phyloP scores from a whole-genome alignment of 2,797 vertebrate genomes.

The Esox masquinongy region DNA sequence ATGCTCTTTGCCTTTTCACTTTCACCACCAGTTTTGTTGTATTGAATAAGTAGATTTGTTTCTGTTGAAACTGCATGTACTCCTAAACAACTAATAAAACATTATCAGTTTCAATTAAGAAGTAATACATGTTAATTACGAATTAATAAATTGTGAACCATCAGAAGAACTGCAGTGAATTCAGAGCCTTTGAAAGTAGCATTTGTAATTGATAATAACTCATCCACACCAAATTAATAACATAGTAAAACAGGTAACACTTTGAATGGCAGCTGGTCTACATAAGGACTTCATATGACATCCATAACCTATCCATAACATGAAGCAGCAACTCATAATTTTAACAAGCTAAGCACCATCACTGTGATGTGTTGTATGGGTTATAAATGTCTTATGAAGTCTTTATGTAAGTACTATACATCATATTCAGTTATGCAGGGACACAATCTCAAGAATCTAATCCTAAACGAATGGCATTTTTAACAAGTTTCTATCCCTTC shows the following conservation, averaged over 20 bases:
- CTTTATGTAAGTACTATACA: not conserved
- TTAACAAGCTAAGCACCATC: not conserved
- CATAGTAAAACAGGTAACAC: not conserved
- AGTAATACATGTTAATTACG: conserved; percentile 66
- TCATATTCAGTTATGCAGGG: conserved; percentile 1
- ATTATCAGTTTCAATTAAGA: conserved; percentile 74
- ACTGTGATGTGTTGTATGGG: not conserved
- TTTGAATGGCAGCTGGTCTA: not conserved
- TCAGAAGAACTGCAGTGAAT: conserved; percentile 43
- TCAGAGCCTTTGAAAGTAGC: conserved; percentile 10
- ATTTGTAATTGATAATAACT: conserved; percentile 48
- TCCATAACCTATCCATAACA: not conserved
- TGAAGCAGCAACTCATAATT: not conserved
- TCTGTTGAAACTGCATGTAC: conserved; percentile 65
- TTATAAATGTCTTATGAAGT: not conserved
- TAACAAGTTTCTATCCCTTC: not conserved
- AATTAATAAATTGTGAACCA: conserved; percentile 66
- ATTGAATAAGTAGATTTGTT: conserved; percentile 73
- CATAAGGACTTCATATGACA: not conserved
- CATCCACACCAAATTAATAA: not conserved
- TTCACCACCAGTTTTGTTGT: conserved; percentile 69
- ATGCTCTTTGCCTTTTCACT: conserved; percentile 84
- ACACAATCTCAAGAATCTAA: not conserved
- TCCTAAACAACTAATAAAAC: conserved; percentile 73
- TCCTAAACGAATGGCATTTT: not conserved